Evolutionary conservation across 2,113 vertebrate genomes (phyloP).

Genomic region (Ginglymostoma cirratum): DNA sequence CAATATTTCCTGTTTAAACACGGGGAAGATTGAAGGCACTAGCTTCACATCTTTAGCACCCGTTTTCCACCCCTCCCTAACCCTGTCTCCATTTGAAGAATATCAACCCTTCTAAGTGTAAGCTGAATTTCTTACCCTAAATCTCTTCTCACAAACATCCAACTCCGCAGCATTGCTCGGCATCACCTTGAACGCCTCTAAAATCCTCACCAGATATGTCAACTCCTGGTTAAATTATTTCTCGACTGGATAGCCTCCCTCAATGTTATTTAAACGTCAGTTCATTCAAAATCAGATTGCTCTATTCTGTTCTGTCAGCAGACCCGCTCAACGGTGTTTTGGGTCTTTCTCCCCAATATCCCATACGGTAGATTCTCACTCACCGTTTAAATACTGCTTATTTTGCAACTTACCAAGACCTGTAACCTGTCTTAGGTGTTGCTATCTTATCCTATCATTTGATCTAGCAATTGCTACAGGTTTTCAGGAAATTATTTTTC

Average conservation of each 20-base stretch:
- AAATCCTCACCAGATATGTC: background rate
- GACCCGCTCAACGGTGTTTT: background rate
- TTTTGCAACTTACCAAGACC: background rate
- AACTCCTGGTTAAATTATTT: background rate
- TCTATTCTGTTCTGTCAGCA: background rate
- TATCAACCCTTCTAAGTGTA: background rate
- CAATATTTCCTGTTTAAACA: background rate
- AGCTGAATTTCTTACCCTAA: background rate
- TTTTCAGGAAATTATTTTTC: too few relatives aligned
- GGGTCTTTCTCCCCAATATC: background rate
- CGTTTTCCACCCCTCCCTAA: background rate
- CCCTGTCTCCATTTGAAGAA: background rate
- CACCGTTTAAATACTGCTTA: too few relatives aligned
- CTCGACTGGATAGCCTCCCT: background rate
- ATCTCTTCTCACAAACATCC: background rate
- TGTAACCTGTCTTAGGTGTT: background rate
- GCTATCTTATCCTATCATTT: background rate
- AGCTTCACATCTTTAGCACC: background rate
- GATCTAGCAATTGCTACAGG: too few relatives aligned
- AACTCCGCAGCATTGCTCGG: too few relatives aligned
- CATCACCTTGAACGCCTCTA: background rate
- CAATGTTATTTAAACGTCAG: background rate
- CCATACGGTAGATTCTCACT: background rate
- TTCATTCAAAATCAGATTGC: background rate
- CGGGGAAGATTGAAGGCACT: background rate